Conservation (phyloP, 2,797 vertebrate genomes). For the Microctenopoma stevenorrisi region DNA sequence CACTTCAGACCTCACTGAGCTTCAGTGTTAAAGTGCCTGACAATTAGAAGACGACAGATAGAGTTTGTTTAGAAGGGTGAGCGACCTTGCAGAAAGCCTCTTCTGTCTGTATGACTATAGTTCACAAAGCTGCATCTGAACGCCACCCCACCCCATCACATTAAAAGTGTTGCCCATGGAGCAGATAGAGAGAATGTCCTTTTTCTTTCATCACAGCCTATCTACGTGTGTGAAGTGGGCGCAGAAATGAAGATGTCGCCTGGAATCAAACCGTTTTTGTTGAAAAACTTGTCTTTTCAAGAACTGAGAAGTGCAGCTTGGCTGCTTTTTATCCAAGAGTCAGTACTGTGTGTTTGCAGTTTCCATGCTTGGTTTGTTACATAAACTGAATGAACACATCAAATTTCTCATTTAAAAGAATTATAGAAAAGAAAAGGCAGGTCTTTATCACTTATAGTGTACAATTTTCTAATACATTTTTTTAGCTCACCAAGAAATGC, state of each 20-base stretch:
- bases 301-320: slow-evolving; percentile 17
- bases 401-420: not conserved
- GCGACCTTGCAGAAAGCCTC: no score
- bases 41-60: no score
- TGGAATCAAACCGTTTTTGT: slow-evolving; percentile 31
- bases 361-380: slow-evolving; percentile 47
- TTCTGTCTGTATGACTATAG: no score
- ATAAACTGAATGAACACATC: slow-evolving; percentile 34
- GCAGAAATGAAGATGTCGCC: slow-evolving; percentile 28
- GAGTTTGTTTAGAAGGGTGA: no score
- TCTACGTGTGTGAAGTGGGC: slow-evolving; percentile 14
- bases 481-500: not conserved
- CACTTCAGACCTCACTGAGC: no score
- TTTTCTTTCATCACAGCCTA: not conserved
- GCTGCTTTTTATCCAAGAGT: slow-evolving; percentile 32
- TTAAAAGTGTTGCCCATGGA: slow-evolving; percentile 10
- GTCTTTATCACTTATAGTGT: not conserved
- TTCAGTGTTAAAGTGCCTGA: no score
- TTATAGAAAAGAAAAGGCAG: not conserved
- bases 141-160: no score
- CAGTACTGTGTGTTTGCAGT: slow-evolving; percentile 14
- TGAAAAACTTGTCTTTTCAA: slow-evolving; percentile 26
- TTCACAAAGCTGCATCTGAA: no score
- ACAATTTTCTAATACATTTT: not conserved
- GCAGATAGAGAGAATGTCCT: slow-evolving; percentile 10